Conservation (phyloP, 2,888 invertebrate genomes). For the Nesidiocoris tenuis region DNA sequence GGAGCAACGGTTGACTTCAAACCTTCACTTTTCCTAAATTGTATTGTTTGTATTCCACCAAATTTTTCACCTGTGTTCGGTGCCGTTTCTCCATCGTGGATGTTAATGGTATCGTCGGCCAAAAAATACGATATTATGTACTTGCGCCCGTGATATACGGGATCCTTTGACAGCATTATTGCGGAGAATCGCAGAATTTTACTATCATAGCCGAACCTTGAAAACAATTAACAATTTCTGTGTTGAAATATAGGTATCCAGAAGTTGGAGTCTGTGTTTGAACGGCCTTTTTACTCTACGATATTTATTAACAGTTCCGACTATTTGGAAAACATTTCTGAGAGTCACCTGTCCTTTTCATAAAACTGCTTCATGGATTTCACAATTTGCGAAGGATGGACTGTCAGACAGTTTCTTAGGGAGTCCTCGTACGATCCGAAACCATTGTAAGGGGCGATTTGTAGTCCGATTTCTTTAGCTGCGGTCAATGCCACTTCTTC, state of each 20-base stretch:
- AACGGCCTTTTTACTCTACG: neutral
- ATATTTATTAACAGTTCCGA: neutral
- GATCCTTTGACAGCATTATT: conserved; percentile 70
- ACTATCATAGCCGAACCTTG: conserved; percentile 70
- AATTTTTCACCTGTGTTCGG: conserved; percentile 69
- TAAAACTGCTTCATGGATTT: conserved; percentile 78
- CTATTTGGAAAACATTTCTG: too few relatives aligned
- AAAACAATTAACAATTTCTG: conserved; percentile 3
- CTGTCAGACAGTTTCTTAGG: conserved; percentile 78
- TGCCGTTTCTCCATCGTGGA: conserved; percentile 70
- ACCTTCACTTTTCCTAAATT: neutral
- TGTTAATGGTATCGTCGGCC: conserved; percentile 78
- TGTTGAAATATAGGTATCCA: neutral
- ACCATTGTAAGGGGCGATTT: conserved; percentile 85
- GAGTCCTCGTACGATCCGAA: conserved; percentile 88
- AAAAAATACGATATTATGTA: conserved; percentile 81
- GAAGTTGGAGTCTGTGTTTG: too few relatives aligned
- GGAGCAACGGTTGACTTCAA: too few relatives aligned
- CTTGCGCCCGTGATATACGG: conserved; percentile 64
- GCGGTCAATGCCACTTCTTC: conserved; percentile 39
- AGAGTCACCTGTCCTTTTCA: conserved; percentile 74
- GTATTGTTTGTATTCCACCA: too few relatives aligned
- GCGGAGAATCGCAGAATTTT: conserved; percentile 77
- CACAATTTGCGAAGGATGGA: conserved; percentile 75
- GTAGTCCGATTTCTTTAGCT: conserved; percentile 52